Conservation (phyloP, 2,797 vertebrate genomes). For the Danionella dracula region DNA sequence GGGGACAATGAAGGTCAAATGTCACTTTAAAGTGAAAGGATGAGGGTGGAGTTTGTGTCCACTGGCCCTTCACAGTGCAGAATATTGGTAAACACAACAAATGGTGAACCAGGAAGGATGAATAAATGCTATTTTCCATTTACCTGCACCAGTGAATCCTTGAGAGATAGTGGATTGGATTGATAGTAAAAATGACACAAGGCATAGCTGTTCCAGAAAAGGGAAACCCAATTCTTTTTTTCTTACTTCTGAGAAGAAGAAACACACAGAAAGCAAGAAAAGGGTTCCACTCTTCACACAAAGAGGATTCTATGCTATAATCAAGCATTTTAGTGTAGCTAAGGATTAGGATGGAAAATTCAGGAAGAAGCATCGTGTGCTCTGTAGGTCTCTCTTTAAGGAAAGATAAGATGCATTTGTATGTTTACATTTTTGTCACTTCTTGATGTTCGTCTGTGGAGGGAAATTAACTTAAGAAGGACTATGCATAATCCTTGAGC, state of each 20-base stretch:
- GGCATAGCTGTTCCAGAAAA: slow-evolving; percentile 14
- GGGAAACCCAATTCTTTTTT: not conserved
- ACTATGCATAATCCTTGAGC: not conserved
- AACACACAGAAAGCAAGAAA: not conserved
- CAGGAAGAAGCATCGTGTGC: slow-evolving; percentile 6
- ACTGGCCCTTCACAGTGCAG: not conserved
- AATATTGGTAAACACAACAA: slow-evolving; percentile 31
- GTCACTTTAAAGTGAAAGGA: not conserved
- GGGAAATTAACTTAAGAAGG: not conserved
- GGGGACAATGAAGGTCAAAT: not conserved
- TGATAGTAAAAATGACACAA: slow-evolving; percentile 26
- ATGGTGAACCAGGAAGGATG: slow-evolving; percentile 12
- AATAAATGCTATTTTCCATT: slow-evolving; percentile 46
- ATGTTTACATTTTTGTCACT: slow-evolving; percentile 10
- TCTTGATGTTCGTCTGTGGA: not conserved
- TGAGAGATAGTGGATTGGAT: slow-evolving; percentile 33
- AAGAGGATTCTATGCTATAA: slow-evolving; percentile 2
- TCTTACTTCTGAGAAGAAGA: not conserved
- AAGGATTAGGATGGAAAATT: slow-evolving; percentile 27
- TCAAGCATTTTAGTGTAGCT: slow-evolving; percentile 15
- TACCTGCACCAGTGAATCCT: slow-evolving; percentile 39
- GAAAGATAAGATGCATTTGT: slow-evolving; percentile 18
- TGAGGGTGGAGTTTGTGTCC: not conserved
- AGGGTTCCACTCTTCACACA: not conserved
- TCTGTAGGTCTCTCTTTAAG: slow-evolving; percentile 24